Percentiles rank a stretch among this genome's conserved stretches.
Conservation (phyloP, 2,113 vertebrate species). For the Thalassarche chlororhynchos region DNA sequence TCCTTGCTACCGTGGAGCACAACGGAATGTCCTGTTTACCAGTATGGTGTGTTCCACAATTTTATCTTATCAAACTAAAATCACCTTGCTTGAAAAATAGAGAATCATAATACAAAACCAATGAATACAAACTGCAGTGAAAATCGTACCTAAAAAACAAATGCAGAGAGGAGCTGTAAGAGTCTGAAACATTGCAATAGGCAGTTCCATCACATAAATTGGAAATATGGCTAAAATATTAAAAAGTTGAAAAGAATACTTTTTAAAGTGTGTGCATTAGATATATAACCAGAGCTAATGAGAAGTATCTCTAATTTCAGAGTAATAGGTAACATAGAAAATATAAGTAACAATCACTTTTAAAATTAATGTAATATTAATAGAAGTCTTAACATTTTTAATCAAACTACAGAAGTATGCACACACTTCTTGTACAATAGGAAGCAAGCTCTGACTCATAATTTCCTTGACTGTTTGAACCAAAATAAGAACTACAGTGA, state of each 20-base stretch:
- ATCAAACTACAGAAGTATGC: background rate
- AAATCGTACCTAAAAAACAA: background rate
- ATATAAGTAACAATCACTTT: background rate
- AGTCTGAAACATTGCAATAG: background rate
- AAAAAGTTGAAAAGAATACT: background rate
- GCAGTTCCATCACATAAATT: background rate
- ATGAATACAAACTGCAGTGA: background rate
- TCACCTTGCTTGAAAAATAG: background rate
- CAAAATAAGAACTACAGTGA: background rate
- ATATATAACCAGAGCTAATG: background rate
- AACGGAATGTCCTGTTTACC: background rate
- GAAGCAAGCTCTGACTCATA: background rate
- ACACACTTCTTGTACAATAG: background rate
- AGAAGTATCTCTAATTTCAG: background rate
- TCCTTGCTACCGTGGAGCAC: background rate
- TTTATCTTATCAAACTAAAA: background rate
- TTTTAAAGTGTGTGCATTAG: background rate
- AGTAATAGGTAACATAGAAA: background rate
- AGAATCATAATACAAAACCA: background rate
- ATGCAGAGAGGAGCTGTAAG: background rate
- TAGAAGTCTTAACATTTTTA: background rate
- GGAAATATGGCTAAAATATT: background rate
- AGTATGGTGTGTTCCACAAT: background rate
- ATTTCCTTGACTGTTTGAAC: background rate
- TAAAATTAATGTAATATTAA: background rate